These are phyloP conservation scores for Eueremaeus valkanovi DNA, from an alignment of 2,888 invertebrate genomes.

Conservation along the genomic window DNA sequence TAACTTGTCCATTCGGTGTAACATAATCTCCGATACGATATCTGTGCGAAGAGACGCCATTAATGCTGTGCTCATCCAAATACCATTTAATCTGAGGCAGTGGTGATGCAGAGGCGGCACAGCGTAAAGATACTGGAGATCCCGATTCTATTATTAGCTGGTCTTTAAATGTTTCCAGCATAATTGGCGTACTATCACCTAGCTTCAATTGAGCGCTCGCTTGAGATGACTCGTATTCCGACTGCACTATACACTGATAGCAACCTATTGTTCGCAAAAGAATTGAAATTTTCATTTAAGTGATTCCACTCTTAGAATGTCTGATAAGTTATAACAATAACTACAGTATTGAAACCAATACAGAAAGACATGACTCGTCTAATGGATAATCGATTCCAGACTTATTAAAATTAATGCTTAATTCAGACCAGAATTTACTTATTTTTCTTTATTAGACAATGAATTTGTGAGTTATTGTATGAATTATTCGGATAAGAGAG, in stretches of 20 bases:
- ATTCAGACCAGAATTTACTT: too few relatives aligned
- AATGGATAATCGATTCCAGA: constrained; percentile 12
- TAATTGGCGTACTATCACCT: constrained; percentile 61
- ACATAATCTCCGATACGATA: constrained; percentile 46
- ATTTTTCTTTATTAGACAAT: too few relatives aligned
- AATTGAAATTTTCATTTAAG: not conserved
- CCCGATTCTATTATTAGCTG: constrained; percentile 43
- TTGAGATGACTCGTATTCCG: constrained; percentile 77
- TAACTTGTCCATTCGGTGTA: constrained; percentile 45
- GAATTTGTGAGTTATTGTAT: too few relatives aligned
- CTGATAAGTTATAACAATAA: not conserved
- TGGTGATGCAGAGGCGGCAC: constrained; percentile 46
- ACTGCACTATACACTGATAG: constrained; percentile 83
- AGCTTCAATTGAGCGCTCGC: constrained; percentile 73
- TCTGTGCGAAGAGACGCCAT: too few relatives aligned
- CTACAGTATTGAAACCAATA: not conserved
- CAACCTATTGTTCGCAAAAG: constrained; percentile 48
- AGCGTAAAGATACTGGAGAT: constrained; percentile 43
- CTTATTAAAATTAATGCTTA: not conserved
- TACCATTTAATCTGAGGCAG: constrained; percentile 47
- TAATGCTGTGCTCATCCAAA: constrained; percentile 42
- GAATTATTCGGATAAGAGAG: too few relatives aligned
- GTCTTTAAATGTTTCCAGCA: constrained; percentile 44
- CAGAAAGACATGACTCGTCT: not conserved
- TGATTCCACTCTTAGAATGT: not conserved